Evolutionary conservation across 1,140 invertebrate genomes (phyloP).

Genomic region (Grapholita molesta): DNA sequence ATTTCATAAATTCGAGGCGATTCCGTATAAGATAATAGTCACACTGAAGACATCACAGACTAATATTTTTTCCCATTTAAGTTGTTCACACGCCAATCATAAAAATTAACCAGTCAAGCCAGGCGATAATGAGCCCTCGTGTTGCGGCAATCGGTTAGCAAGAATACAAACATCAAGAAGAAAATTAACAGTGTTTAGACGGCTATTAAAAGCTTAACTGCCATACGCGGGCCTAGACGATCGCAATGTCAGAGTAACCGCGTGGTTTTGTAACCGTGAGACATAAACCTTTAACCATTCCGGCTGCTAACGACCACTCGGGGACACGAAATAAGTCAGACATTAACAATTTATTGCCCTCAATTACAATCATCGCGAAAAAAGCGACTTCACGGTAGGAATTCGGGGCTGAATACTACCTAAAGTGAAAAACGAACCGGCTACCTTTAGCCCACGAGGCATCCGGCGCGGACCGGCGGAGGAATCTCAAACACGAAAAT

Average conservation of each 20-base stretch:
- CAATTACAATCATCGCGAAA: constrained; percentile 72
- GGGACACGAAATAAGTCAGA: constrained; percentile 48
- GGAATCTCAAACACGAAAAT: constrained; percentile 75
- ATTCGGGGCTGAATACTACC: constrained; percentile 56
- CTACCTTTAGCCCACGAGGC: constrained; percentile 64
- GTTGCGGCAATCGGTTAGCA: constrained; percentile 37
- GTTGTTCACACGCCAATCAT: constrained; percentile 57
- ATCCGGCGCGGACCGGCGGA: constrained; percentile 34
- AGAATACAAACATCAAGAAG: constrained; percentile 44
- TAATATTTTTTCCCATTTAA: constrained; percentile 43
- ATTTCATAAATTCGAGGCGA: not conserved
- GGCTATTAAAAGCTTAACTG: constrained; percentile 63
- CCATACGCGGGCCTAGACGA: constrained; percentile 32
- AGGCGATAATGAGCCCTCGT: constrained; percentile 45
- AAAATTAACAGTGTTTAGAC: constrained; percentile 40
- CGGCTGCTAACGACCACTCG: constrained; percentile 44
- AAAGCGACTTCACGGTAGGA: constrained; percentile 46
- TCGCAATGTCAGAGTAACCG: not conserved
- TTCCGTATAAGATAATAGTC: not conserved
- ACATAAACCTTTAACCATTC: constrained; percentile 50
- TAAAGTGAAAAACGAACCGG: constrained; percentile 57
- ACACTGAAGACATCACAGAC: constrained; percentile 19
- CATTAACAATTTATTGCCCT: constrained; percentile 67
- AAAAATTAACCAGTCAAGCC: constrained; percentile 47
- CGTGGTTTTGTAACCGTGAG: constrained; percentile 30